Evolutionary conservation across 2,888 invertebrate genomes (phyloP), one percentile per base, ranked within the genome.

Genomic region (Ochropleura leucogaster): DNA sequence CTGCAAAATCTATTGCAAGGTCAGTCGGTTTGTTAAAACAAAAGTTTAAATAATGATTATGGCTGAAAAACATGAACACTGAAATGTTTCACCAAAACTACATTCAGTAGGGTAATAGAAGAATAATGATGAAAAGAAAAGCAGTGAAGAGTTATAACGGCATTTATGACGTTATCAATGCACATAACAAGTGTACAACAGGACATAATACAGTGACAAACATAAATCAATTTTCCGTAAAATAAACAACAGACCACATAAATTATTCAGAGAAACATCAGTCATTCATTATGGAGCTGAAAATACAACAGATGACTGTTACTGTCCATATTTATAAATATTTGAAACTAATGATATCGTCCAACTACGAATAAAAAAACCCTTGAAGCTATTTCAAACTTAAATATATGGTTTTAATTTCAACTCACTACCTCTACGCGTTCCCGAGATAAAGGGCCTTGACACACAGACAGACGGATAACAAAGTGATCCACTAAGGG

Each of bases 191-290:
- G 30, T 69, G 18, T 14, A 71, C 53, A 10, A 8, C 14, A 14
- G 8, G 20, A 42, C 12, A 64, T 20, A 14, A 70, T 44, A 70
- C 14, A 55, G 42, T 42, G 18, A 42, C 20, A 73, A n/a, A 16
- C 47, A 47, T 64, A 55, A 42, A 57, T 74, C 20, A 73, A 63
- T 74, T 60, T 51, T 51, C 14, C 10, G 42, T 47, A 51, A 40
- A 53, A 66, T 66, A 75, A 66, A 75, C 40, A 59, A 60, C 59
- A 53, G 46, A 7, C 18, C 44, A 46, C 40, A 44, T 74, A 14
- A 40, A 74, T 74, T 65, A 74, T 74, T 74, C 74, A 74, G 30
- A 51, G 46, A 40, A 12, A 66, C 66, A 74, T 74, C 40, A 74
- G 18, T 74, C 74, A 66, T 74, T 46, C 46, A 60, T 53, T 66